These are phyloP conservation scores for Tinamus guttatus DNA, from an alignment of 2,113 vertebrate genomes.

Conservation along the genomic window DNA sequence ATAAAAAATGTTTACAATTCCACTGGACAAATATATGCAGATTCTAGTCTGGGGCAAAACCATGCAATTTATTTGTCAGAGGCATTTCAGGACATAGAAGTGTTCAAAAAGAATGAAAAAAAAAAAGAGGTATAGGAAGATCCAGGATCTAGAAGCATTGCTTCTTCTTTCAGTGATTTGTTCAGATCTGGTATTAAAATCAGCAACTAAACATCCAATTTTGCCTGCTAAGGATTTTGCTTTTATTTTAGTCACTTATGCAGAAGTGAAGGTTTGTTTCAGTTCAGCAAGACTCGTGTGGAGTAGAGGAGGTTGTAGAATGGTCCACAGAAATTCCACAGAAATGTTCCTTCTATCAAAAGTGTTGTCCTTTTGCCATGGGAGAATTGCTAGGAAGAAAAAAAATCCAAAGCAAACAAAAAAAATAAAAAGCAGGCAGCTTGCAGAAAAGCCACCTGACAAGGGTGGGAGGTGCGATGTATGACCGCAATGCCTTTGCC, in stretches of 20 bases:
- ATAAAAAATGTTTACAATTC: background rate
- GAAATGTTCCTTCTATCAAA: background rate
- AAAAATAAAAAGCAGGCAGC: background rate
- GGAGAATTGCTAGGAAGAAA: background rate
- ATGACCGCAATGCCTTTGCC: background rate
- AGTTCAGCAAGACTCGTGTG: background rate
- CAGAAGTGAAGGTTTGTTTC: background rate
- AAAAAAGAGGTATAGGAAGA: rapidly evolving
- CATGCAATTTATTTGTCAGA: background rate
- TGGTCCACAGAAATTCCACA: background rate
- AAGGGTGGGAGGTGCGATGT: rapidly evolving
- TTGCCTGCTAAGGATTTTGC: background rate
- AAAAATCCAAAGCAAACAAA: background rate
- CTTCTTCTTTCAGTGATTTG: background rate
- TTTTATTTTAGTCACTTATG: background rate
- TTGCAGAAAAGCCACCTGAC: background rate
- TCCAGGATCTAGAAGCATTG: background rate
- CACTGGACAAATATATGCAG: rapidly evolving
- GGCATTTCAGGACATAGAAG: background rate
- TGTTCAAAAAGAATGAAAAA: background rate
- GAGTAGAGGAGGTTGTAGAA: background rate
- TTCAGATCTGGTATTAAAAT: background rate
- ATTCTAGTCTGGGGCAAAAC: background rate
- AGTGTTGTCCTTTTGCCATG: background rate
- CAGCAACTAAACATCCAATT: background rate